Evolutionary conservation across 2,888 invertebrate genomes (phyloP).

Genomic region (Choreutis nemorana): DNA sequence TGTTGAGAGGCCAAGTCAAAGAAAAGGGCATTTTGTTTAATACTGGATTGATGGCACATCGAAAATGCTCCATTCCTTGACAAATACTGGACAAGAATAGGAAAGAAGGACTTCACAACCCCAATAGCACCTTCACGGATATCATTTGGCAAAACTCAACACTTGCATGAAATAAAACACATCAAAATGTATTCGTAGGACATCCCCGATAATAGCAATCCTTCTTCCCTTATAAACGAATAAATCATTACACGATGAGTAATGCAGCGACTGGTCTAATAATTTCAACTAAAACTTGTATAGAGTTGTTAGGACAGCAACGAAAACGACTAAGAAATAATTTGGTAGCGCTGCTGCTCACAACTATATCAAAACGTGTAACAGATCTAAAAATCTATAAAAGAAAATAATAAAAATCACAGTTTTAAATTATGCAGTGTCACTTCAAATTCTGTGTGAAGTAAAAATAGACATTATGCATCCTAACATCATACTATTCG

Average conservation of each 20-base stretch:
- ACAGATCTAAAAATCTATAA: slow-evolving; percentile 57
- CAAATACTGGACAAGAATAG: slow-evolving; percentile 57
- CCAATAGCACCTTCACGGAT: slow-evolving; percentile 46
- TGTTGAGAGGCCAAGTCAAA: slow-evolving; percentile 54
- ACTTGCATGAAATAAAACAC: slow-evolving; percentile 13
- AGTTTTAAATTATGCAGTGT: slow-evolving; percentile 65
- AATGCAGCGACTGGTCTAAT: slow-evolving; percentile 51
- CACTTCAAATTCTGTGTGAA: slow-evolving; percentile 57
- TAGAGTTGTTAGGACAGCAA: slow-evolving; percentile 28
- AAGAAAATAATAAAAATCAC: slow-evolving; percentile 63
- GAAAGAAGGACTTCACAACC: slow-evolving; percentile 66
- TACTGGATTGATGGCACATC: slow-evolving; percentile 63
- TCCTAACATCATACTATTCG: slow-evolving; percentile 40
- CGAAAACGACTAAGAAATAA: slow-evolving; percentile 21
- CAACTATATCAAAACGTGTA: slow-evolving; percentile 56
- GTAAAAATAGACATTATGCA: slow-evolving; percentile 41
- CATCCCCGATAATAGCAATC: slow-evolving; percentile 33
- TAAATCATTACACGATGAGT: slow-evolving; percentile 23
- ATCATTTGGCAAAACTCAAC: slow-evolving; percentile 33
- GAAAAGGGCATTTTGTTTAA: slow-evolving; percentile 48
- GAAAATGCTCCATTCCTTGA: slow-evolving; percentile 53
- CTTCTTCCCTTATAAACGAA: slow-evolving; percentile 50
- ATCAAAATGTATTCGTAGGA: slow-evolving; percentile 4
- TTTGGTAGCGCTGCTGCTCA: slow-evolving; percentile 30
- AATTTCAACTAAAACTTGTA: slow-evolving; percentile 20